Conservation (phyloP, 2,113 vertebrate species). For the Echinops telfairi region DNA sequence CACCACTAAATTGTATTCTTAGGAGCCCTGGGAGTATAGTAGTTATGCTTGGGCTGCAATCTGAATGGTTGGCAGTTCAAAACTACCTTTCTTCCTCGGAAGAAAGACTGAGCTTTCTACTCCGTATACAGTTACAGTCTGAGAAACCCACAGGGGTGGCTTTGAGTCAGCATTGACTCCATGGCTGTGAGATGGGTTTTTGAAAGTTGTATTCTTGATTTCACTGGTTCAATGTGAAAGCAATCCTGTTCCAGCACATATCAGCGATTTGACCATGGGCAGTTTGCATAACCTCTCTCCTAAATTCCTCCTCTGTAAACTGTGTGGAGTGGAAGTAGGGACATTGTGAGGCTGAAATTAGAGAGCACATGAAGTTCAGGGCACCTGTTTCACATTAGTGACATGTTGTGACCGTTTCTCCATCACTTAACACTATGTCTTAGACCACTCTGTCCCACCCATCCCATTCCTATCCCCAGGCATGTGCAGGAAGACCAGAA, state of each 20-base stretch:
- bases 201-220: neutral
- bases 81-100: no score
- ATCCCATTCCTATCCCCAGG: neutral
- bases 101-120: no score
- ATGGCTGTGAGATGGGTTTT: no score
- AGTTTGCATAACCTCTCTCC: neutral
- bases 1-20: neutral
- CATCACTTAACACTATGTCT: neutral
- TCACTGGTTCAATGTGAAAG: neutral
- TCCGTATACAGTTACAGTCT: no score
- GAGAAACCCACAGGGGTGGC: no score
- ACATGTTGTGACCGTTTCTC: neutral
- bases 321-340: neutral
- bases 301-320: neutral
- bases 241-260: neutral
- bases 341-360: neutral
- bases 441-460: neutral
- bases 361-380: neutral
- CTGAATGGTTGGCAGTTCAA: no score
- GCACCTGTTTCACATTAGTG: neutral
- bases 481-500: fast-evolving
- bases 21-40: no score
- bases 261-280: neutral
- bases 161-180: no score
- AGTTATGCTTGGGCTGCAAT: no score